Conservation (phyloP, 2,113 vertebrate species). For the Salvelinus alpinus region DNA sequence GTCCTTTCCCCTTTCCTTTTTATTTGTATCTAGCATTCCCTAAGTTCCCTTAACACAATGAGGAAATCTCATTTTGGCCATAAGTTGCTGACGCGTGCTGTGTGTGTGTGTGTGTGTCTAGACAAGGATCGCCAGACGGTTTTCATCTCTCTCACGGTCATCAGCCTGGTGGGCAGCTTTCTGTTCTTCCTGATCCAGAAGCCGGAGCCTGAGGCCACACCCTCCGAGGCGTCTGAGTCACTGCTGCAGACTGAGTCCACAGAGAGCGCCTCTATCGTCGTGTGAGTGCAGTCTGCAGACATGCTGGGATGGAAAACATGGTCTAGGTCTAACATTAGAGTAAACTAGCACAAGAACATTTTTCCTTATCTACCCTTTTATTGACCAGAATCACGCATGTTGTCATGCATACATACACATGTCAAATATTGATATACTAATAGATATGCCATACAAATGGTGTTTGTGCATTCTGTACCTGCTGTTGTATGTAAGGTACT, state of each 20-base stretch:
- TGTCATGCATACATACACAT: no score
- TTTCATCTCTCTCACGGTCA: conserved; percentile 93
- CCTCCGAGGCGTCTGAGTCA: conserved; percentile 51
- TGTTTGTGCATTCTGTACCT: background rate
- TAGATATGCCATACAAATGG: background rate
- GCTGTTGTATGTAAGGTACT: background rate
- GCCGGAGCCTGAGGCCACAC: conserved; percentile 65
- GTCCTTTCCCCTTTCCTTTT: background rate
- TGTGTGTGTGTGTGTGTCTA: conserved; percentile 47
- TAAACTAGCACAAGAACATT: no score
- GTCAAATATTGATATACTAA: background rate
- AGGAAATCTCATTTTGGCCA: background rate
- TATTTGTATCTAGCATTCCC: background rate
- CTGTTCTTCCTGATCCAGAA: conserved; percentile 95
- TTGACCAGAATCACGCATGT: no score
- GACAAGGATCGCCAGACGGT: conserved; percentile 91
- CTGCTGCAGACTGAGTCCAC: conserved; percentile 52
- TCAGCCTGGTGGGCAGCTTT: conserved; percentile 94
- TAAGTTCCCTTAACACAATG: background rate
- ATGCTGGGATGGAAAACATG: background rate
- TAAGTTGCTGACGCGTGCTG: background rate
- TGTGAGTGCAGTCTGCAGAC: conserved; percentile 48
- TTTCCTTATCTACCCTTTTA: no score
- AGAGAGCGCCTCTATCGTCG: conserved; percentile 36
- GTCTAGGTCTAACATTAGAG: no score